Conservation (phyloP, 2,888 invertebrate genomes). For the Cordilura impudica region DNA sequence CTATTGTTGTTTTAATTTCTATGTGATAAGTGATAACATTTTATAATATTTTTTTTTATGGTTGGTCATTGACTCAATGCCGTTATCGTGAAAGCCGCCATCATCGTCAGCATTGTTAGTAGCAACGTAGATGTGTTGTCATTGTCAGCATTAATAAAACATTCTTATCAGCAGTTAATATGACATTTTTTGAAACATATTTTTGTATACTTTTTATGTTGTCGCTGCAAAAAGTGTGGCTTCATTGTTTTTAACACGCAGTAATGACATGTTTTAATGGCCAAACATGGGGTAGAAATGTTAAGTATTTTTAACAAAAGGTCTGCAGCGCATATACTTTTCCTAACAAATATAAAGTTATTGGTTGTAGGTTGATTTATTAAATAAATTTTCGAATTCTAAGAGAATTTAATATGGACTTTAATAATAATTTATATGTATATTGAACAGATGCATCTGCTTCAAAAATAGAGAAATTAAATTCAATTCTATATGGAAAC, state of each 20-base stretch:
- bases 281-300: too few species aligned
- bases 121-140: not conserved
- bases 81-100: not conserved
- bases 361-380: too few species aligned
- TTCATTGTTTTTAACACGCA: not conserved
- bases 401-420: too few species aligned
- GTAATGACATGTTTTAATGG: not conserved
- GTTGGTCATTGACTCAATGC: conserved; percentile 37
- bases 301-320: too few species aligned
- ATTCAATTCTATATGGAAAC: too few species aligned
- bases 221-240: not conserved
- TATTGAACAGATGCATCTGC: too few species aligned
- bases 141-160: conserved; percentile 37
- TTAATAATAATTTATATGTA: too few species aligned
- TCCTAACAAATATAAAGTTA: too few species aligned
- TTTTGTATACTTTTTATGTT: conserved; percentile 5
- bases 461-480: too few species aligned
- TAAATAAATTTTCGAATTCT: too few species aligned
- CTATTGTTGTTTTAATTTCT: too few species aligned
- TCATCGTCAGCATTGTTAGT: not conserved
- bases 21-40: conserved; percentile 14
- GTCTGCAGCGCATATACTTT: too few species aligned
- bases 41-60: not conserved
- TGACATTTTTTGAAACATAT: not conserved
- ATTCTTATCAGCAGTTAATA: conserved; percentile 38